phyloP scores from a whole-genome alignment of 1,140 invertebrate genomes.

The Platyura marginata region DNA sequence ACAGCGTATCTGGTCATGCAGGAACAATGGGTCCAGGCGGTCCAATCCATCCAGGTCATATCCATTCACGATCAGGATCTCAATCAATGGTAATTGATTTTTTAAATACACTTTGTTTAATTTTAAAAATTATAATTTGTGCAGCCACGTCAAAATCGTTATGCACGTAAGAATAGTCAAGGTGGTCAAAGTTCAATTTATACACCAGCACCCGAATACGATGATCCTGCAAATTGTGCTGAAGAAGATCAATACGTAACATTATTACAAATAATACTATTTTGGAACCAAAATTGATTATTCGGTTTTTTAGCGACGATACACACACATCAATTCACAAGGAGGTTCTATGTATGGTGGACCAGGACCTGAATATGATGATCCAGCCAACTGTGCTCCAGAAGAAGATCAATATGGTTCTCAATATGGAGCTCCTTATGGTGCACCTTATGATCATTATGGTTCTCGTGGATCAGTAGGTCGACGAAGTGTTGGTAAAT shows the following conservation, averaged over 20 bases:
- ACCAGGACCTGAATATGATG: slow-evolving; percentile 65
- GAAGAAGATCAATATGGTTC: slow-evolving; percentile 77
- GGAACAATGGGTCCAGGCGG: slow-evolving; percentile 58
- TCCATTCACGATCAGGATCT: slow-evolving; percentile 67
- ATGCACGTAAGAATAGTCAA: slow-evolving; percentile 39
- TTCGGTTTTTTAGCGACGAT: slow-evolving; percentile 14
- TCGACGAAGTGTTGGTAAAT: slow-evolving; percentile 35
- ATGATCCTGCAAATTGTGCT: slow-evolving; percentile 75
- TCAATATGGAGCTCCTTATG: slow-evolving; percentile 51
- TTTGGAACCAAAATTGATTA: neutral
- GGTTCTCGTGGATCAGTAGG: slow-evolving; percentile 63
- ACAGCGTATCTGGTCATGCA: slow-evolving; percentile 35
- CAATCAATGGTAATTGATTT: slow-evolving; percentile 54
- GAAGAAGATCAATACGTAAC: slow-evolving; percentile 66
- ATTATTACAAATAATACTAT: neutral
- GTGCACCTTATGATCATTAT: slow-evolving; percentile 71
- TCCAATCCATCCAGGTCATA: slow-evolving; percentile 40
- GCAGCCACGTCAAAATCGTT: slow-evolving; percentile 55
- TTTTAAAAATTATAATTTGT: slow-evolving; percentile 2
- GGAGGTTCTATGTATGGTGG: slow-evolving; percentile 23
- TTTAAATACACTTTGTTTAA: neutral
- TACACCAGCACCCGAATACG: slow-evolving; percentile 64
- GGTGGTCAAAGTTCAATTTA: slow-evolving; percentile 48
- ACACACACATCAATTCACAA: slow-evolving; percentile 22
- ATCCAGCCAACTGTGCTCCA: slow-evolving; percentile 77